Evolutionary conservation across 2,888 invertebrate species (phyloP), one percentile per base, ranked within the genome.

Genomic region (Augiades crinisus): DNA sequence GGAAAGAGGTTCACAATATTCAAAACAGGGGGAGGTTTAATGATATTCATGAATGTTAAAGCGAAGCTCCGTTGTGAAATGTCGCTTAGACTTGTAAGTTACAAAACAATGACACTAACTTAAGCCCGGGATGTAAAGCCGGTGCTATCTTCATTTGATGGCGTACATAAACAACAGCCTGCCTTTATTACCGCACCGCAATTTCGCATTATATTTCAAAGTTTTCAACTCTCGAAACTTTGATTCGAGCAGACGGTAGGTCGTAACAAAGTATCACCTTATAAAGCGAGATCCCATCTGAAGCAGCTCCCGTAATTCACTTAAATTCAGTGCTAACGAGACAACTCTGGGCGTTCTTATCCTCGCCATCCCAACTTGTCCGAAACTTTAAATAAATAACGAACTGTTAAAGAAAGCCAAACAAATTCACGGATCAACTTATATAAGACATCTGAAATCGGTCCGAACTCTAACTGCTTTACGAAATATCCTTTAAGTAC

Each of bases 61-160:
- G 77, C 77, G 71, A 68, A 73, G 75, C 74, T 74, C 71, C 75
- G 78, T 79, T 81, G 78, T 78, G 80, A 81, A 81, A 84, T 77
- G 83, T 81, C 78, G 77, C 81, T 81, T 79, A 80, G 77, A 81
- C 81, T 84, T 80, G 81, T 80, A 84, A 83, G 72, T 86, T 81
- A 78, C 78, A 71, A 84, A 87, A 86, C 85, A 88, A 87, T 85
- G 84, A 83, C 80, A 81, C 81, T 79, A 84, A 83, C 78, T 84
- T 81, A 78, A 82, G 79, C 76, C 73, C 72, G 79, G 77, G 80
- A 79, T 83, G 81, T 78, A 81, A 79, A 80, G 77, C 71, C 70
- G 64, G 64, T 70, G 81, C 77, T 84, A 84, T 85, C 85, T 81
- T 68, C 73, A 67, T 79, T 83, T 81, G 80, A 86, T 81, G 77